Evolutionary conservation across 2,888 invertebrate genomes (phyloP).

Genomic region (Heliconius cydno): DNA sequence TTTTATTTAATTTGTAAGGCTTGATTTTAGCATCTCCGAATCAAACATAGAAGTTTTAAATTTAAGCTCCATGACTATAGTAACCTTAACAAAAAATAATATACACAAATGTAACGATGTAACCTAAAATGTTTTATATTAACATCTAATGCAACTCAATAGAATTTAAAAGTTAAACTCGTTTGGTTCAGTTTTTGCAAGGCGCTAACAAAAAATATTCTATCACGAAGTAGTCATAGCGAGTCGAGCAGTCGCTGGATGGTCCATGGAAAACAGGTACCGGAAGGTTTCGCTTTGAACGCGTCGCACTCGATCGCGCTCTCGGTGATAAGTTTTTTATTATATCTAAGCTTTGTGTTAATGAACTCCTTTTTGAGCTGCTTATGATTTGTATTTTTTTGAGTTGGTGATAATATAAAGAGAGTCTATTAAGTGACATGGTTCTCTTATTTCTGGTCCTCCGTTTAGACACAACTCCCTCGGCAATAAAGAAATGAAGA

Average conservation of each 20-base stretch:
- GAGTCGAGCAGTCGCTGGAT: neutral
- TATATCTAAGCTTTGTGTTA: conserved; percentile 8
- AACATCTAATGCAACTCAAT: conserved; percentile 1
- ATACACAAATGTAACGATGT: neutral
- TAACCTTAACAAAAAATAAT: too few species aligned
- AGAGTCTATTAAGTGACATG: neutral
- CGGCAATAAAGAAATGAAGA: neutral
- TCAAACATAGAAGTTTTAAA: neutral
- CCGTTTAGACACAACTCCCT: too few species aligned
- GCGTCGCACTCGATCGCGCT: conserved; percentile 9
- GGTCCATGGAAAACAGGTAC: conserved; percentile 19
- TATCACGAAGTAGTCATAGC: conserved; percentile 24
- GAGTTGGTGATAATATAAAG: neutral
- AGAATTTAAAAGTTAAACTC: conserved; percentile 22
- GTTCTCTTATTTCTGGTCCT: neutral
- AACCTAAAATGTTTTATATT: neutral
- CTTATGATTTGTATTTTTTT: neutral
- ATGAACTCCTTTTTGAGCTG: conserved; percentile 25
- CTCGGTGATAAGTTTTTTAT: conserved; percentile 7
- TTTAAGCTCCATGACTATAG: neutral
- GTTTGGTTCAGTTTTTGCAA: conserved; percentile 15
- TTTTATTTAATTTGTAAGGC: neutral
- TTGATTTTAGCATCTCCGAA: neutral
- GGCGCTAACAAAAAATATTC: conserved; percentile 24
- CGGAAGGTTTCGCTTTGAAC: conserved; percentile 14